phyloP scores from a whole-genome alignment of 2,113 vertebrate species.

The Cyanoliseus patagonus region DNA sequence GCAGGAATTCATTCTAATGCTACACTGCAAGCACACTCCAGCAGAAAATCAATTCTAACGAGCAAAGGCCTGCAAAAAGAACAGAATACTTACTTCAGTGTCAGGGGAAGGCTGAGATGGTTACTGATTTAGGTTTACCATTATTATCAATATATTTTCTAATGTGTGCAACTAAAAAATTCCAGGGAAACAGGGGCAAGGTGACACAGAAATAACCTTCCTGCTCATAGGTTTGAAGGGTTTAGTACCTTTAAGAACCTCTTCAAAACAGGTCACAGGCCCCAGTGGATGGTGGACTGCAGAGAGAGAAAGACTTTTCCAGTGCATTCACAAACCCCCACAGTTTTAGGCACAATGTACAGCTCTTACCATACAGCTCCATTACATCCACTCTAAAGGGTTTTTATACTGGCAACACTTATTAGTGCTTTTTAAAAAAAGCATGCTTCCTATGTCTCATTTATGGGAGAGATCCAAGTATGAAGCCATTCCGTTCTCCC shows the following conservation, averaged over 20 bases:
- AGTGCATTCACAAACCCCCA: neutral
- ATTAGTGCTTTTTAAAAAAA: neutral
- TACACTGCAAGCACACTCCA: neutral
- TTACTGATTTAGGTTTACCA: neutral
- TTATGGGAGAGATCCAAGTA: neutral
- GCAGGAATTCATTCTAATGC: conserved; percentile 26
- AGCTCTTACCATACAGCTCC: neutral
- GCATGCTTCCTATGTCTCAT: neutral
- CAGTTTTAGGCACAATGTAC: neutral
- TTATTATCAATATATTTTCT: neutral
- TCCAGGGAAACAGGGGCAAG: neutral
- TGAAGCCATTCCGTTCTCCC: neutral
- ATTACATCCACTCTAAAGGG: neutral
- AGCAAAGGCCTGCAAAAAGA: neutral
- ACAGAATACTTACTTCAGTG: neutral
- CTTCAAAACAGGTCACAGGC: neutral
- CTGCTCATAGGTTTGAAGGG: neutral
- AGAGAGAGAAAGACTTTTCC: neutral
- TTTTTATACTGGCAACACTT: neutral
- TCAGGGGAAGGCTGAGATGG: neutral
- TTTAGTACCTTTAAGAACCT: neutral
- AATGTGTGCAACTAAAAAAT: neutral
- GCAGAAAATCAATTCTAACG: conserved; percentile 11
- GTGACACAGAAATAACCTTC: neutral
- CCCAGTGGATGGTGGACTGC: neutral